Evolutionary conservation across 2,888 invertebrate species (phyloP), one percentile per base, ranked within the genome.

Genomic region (Stenolophus ochropezus): DNA sequence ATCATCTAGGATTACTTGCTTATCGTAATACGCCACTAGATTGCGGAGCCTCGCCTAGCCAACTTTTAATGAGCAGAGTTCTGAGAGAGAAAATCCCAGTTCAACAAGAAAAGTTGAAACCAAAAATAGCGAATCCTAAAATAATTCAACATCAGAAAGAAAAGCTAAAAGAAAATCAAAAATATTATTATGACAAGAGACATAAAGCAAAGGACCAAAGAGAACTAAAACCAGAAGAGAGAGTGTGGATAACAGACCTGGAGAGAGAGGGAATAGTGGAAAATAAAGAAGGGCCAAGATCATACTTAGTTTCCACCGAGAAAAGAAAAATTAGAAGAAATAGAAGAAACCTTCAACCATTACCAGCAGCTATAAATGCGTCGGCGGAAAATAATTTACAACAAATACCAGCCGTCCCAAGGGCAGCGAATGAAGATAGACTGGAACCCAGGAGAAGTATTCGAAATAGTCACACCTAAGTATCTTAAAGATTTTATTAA

Each of bases 161-260:
- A 58, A 16, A 58, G 18, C 58, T 58, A 8, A 58, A 14, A 16
- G 11, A 3, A 23, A 58, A 16, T n/a, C n/a, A n/a, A n/a, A n/a
- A n/a, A n/a, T n/a, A n/a, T n/a, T n/a, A n/a, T n/a, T n/a, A n/a
- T n/a, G n/a, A n/a, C n/a, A n/a, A n/a, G n/a, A n/a, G n/a, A 58
- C 58, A 58, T 58, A 58, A 16, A 58, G 58, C 23, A 5, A 58
- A 58, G 16, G 23, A 21, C 2, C n/a, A 16, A 14, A 58, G 18
- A 16, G 18, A 14, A 58, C 18, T 58, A 58, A 16, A 58, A 16
- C n/a, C 8, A 5, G 58, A 58, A 11, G 58, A 58, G 18, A 11
- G 58, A 11, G 58, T 58, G 16, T 58, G 65, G 65, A 23, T 65
- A 20, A 65, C 65, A n/a, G 53, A 53, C 16, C 6, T 14, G 16